Base-by-base conservation (phyloP, 64 coral and sea anemone genomes). In the Anthopleura sola region DNA sequence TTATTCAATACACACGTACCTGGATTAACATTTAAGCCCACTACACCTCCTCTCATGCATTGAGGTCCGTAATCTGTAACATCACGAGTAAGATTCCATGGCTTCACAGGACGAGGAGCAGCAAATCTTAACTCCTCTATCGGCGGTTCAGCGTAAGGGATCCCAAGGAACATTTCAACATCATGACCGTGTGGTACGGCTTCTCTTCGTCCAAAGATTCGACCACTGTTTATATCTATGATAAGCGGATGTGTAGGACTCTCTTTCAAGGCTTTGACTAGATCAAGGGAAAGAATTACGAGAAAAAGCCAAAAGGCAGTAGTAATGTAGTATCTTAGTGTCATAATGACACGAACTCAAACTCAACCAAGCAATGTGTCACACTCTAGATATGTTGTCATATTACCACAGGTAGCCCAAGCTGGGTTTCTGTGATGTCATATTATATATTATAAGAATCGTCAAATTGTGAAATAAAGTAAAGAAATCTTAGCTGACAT, bases 141-240 rank as follows among this genome's bases (percentile, higher is more conserved):
- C 23, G 80, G 80, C 17, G 80, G 44, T 49, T 55, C 33, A 15
- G 80, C 82, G 26, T 83, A 83, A 34, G 82, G 82, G 10, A 83
- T 83, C 26, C 82, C 82, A 47, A 83, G 50, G 34, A 83, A 83
- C 32, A 55, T 83, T 54, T 83, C 82, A 31, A 83, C 28, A n/a
- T 83, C 29, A 14, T 16, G 32, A 8, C 82, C 82, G 28, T 60
- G 18, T 36, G 82, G 82, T 19, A 83, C 82, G 18, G n/a, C 18
- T 55, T 83, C 82, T 54, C 50, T 19, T 37, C 32, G 53, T 29
- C 82, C 82, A 31, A 56, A 36, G 28, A 83, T 83, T 60, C 32
- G 29, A 28, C 82, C 82, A 79, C 44, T 79, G 11, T 34, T 33
- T 14, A 29, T 11, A 31, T 71, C 66, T 12, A 36, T 71, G 9